Base-by-base conservation (phyloP, 2,113 vertebrate species). In the Aramus guarauna region DNA sequence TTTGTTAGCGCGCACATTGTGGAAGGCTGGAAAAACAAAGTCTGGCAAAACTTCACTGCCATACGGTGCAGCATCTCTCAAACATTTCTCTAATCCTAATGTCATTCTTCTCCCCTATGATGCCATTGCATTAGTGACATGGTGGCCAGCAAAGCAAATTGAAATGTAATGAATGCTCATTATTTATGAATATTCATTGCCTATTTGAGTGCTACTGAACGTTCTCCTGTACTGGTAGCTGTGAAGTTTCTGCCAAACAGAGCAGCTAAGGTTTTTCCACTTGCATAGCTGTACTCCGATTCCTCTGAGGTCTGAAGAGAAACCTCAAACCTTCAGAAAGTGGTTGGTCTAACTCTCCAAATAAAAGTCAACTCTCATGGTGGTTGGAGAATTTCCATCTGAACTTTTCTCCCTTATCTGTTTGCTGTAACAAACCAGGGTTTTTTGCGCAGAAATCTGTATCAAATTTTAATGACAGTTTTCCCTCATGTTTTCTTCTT, bases 91-190 rank as follows among this genome's bases (percentile, higher is more conserved):
- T 83, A 87, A 45, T 53, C 74, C 83, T 89, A 32, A 67, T 72
- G 64, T 59, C 64, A 89, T 75, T 76, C 73, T 72, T 85, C 26
- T 87, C 76, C 22, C 19, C 50, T 81, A 34, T 19, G 43, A 89
- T 64, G 34, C 75, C 63, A 75, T 32, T 79, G 32, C 50, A 52
- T 68, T 84, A 75, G 58, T 66, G 53, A 87, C 92, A 76, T 11
- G 13, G 80, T 72, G 76, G 88, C 39, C 95, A 95, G 86, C 48
- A 94, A 85, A 92, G 58, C 24, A 85, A 95, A 94, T 47, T 87
- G 85, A 95, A 96, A 92, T 81, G 37, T 68, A 92, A 96, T 23
- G 27, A 95, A 93, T n/a, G 21, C 60, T 81, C 60, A 68, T 87
- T 43, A 58, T 21, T 34, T 64, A 30, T 82, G 85, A 94, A 89